These are phyloP conservation scores for Papilio dardanus DNA, from an alignment of 1,140 invertebrate genomes.

Conservation along the genomic window DNA sequence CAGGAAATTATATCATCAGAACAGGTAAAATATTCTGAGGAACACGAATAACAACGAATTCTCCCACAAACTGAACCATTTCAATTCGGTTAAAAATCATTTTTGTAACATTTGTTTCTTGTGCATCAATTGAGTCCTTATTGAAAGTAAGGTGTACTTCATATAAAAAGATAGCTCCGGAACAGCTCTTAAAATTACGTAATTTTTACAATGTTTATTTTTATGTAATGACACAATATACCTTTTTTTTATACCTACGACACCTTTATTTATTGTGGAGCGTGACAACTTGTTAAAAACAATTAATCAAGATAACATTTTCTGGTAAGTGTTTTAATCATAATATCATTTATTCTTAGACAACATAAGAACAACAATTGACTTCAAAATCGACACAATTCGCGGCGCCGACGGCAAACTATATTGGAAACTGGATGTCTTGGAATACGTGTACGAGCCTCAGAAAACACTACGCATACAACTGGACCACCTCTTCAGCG, in stretches of 20 bases:
- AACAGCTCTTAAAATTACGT: no score
- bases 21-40: not conserved
- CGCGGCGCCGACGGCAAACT: not conserved
- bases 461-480: not conserved
- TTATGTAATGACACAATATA: no score
- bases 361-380: not conserved
- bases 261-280: no score
- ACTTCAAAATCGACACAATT: not conserved
- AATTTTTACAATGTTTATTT: no score
- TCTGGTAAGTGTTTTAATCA: not conserved
- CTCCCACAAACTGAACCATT: no score
- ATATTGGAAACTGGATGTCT: slow-evolving; percentile 4
- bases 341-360: not conserved
- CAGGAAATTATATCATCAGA: not conserved
- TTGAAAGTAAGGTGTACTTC: no score
- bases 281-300: no score
- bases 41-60: not conserved
- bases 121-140: no score
- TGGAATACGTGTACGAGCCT: slow-evolving; percentile 1
- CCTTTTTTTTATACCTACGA: no score
- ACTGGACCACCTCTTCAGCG: not conserved
- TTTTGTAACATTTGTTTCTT: no score
- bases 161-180: no score
- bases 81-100: no score
- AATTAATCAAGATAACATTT: not conserved